Percentiles rank a stretch among this genome's conserved stretches.
phyloP scores from a whole-genome alignment of 1,140 invertebrate genomes.

The Eupeodes corollae region DNA sequence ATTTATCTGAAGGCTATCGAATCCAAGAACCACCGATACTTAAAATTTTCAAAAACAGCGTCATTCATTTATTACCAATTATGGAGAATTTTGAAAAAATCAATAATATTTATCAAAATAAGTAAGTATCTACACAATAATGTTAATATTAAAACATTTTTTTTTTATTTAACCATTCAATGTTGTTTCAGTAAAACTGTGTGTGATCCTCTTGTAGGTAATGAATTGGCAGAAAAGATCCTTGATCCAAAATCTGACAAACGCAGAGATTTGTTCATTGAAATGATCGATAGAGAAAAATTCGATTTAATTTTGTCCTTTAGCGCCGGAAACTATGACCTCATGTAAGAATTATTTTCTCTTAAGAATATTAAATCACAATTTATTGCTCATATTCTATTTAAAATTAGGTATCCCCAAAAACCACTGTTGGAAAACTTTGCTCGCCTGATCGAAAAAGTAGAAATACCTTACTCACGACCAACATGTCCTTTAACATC shows the following conservation, averaged over 20 bases:
- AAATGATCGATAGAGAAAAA: slow-evolving; percentile 24
- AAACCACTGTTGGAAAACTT: slow-evolving; percentile 27
- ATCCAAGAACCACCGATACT: slow-evolving; percentile 51
- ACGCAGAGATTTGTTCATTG: slow-evolving; percentile 19
- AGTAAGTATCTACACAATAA: slow-evolving; percentile 23
- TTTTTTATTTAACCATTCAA: background rate
- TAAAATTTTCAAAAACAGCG: slow-evolving; percentile 53
- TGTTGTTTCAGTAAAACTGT: slow-evolving; percentile 21
- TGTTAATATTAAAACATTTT: no score
- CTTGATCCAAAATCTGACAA: slow-evolving; percentile 21
- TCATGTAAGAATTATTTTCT: slow-evolving; percentile 10
- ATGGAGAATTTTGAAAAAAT: slow-evolving; percentile 19
- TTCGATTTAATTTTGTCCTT: slow-evolving; percentile 34
- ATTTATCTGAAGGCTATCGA: slow-evolving; percentile 60
- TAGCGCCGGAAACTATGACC: slow-evolving; percentile 20
- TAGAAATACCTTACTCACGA: slow-evolving; percentile 28
- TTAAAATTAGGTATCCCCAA: slow-evolving; percentile 16
- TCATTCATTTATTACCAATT: slow-evolving; percentile 68
- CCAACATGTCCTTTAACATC: slow-evolving; percentile 21
- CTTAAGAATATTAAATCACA: no score
- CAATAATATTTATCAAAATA: slow-evolving; percentile 22
- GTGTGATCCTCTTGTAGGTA: slow-evolving; percentile 26
- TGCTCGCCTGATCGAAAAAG: slow-evolving; percentile 22
- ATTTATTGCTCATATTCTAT: background rate
- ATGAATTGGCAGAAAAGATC: slow-evolving; percentile 30